phyloP scores from a whole-genome alignment of 1,140 invertebrate genomes.

The Bacillus rossius region DNA sequence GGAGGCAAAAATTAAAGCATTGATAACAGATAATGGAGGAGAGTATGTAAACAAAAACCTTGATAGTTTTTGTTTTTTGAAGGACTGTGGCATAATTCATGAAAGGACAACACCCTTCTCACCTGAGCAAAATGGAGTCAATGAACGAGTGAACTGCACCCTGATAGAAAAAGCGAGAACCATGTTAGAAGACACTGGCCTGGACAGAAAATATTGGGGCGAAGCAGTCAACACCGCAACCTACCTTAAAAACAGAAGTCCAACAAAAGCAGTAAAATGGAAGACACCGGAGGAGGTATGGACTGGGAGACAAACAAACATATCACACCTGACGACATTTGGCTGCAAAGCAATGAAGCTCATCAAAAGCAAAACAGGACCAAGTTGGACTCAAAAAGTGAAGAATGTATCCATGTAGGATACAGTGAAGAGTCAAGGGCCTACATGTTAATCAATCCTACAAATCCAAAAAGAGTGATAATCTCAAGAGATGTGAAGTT shows the following conservation, averaged over 20 bases:
- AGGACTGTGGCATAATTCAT: constrained; percentile 26
- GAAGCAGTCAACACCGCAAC: constrained; percentile 33
- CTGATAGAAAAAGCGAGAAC: constrained; percentile 26
- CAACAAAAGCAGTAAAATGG: constrained; percentile 21
- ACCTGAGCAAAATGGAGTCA: constrained; percentile 34
- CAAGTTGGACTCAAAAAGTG: constrained; percentile 26
- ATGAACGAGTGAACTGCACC: constrained; percentile 31
- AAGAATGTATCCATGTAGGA: constrained; percentile 25
- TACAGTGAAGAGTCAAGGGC: constrained; percentile 16
- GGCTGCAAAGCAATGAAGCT: constrained; percentile 25
- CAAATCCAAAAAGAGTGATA: not conserved
- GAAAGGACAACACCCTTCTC: constrained; percentile 25
- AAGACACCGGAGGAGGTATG: constrained; percentile 28
- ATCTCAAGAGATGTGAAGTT: constrained; percentile 8
- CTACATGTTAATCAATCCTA: constrained; percentile 20
- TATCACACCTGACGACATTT: constrained; percentile 28
- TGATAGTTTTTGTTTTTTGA: constrained; percentile 14
- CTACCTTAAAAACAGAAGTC: constrained; percentile 35
- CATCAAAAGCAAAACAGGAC: constrained; percentile 23
- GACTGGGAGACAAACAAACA: constrained; percentile 21
- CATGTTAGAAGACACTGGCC: constrained; percentile 23
- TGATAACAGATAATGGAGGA: constrained; percentile 41
- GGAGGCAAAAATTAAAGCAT: constrained; percentile 26
- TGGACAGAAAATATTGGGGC: constrained; percentile 33
- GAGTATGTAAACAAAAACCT: constrained; percentile 39